These are phyloP conservation scores for Bombycilla garrulus DNA, from an alignment of 2,113 vertebrate genomes.

Conservation along the genomic window DNA sequence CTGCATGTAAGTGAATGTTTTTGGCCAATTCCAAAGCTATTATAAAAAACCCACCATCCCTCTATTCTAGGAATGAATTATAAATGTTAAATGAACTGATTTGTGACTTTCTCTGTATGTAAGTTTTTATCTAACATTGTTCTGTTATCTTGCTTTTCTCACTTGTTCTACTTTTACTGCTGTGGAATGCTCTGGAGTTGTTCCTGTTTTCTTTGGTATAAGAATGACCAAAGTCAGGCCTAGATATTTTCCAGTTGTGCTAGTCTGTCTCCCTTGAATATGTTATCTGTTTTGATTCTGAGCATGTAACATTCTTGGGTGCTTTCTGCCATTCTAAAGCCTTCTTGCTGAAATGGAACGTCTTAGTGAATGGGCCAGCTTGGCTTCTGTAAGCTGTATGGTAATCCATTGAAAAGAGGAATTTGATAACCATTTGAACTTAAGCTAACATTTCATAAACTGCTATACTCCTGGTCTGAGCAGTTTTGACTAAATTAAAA, in stretches of 20 bases:
- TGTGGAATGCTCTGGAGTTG: background rate
- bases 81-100: background rate
- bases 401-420: background rate
- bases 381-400: background rate
- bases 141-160: background rate
- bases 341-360: background rate
- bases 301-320: background rate
- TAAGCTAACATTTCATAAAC: background rate
- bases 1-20: slow-evolving; percentile 85
- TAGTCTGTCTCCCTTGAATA: background rate
- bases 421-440: background rate
- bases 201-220: background rate
- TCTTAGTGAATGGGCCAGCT: background rate
- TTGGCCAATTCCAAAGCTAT: background rate
- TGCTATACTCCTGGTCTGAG: background rate
- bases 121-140: background rate
- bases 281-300: background rate
- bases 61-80: background rate
- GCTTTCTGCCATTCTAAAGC: background rate
- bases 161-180: background rate
- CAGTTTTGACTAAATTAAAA: background rate
- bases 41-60: rapidly evolving
- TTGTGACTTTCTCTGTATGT: background rate
- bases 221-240: background rate
- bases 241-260: background rate